Percentiles rank a stretch among this genome's conserved stretches.
Conservation (phyloP, 2,113 vertebrate genomes). For the Pedetes capensis region DNA sequence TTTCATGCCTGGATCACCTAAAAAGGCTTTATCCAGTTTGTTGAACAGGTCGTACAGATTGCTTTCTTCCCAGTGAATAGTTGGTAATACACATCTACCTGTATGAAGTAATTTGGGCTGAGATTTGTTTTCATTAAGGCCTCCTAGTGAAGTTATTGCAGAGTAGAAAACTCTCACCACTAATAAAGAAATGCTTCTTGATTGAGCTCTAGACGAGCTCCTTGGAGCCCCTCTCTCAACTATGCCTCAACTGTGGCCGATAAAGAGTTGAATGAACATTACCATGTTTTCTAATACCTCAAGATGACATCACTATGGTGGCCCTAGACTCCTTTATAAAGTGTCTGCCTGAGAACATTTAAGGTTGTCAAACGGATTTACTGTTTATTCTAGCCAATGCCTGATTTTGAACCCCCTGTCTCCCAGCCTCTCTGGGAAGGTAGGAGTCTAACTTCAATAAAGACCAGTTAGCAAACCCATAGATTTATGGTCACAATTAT, state of each 20-base stretch:
- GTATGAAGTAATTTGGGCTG: background rate
- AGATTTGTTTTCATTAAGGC: slow-evolving; percentile 36
- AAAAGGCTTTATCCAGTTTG: background rate
- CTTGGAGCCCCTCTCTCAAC: background rate
- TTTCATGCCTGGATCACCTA: background rate
- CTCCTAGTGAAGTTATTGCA: background rate
- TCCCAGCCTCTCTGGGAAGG: background rate
- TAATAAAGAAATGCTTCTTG: background rate
- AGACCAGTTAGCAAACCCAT: background rate
- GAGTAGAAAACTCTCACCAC: background rate
- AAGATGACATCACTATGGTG: background rate
- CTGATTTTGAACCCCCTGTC: background rate
- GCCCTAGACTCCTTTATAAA: background rate
- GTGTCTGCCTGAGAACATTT: background rate
- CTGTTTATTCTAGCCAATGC: background rate
- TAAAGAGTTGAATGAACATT: background rate
- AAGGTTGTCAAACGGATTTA: background rate
- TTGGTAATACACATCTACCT: background rate
- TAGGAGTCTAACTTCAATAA: background rate
- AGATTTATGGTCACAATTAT: background rate
- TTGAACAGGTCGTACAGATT: background rate
- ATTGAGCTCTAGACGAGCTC: background rate
- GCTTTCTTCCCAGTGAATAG: background rate
- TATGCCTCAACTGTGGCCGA: background rate
- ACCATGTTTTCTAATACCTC: background rate